phyloP scores from a whole-genome alignment of 2,888 invertebrate genomes.

The Drosophila macrospina region DNA sequence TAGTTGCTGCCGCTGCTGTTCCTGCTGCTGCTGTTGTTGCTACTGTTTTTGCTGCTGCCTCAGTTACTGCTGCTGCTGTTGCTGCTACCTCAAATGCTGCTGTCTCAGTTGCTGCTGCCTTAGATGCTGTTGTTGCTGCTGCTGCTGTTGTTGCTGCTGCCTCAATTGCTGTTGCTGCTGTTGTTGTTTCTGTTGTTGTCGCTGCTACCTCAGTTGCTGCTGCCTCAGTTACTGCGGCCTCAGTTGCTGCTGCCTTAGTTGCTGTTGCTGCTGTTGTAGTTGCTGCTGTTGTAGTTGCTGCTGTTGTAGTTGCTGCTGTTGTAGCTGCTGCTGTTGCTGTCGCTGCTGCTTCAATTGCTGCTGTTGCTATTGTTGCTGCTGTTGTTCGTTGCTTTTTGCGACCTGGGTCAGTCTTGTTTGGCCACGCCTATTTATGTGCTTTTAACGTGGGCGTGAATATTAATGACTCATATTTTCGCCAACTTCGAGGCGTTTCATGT shows the following conservation, averaged over 20 bases:
- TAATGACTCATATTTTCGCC: conserved; percentile 72
- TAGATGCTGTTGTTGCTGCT: conserved; percentile 24
- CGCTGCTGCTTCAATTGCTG: too few species aligned
- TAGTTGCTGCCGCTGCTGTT: too few species aligned
- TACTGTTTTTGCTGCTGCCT: conserved; percentile 6
- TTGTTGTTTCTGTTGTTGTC: background rate
- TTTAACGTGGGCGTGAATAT: conserved; percentile 76
- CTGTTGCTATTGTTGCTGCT: background rate
- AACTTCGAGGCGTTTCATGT: conserved; percentile 61
- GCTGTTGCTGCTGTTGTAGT: too few species aligned
- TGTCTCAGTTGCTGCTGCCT: background rate
- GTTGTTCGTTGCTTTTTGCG: conserved; percentile 25
- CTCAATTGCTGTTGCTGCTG: conserved; percentile 47
- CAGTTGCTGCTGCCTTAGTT: conserved; percentile 1
- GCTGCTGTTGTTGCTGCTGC: conserved; percentile 1
- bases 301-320: conserved; percentile 4
- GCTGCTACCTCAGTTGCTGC: conserved; percentile 10
- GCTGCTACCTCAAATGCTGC: too few species aligned
- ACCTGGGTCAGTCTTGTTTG: conserved; percentile 34
- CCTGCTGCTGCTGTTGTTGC: conserved; percentile 15
- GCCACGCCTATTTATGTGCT: conserved; percentile 75
- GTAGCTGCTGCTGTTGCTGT: background rate
- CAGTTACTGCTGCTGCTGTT: background rate
- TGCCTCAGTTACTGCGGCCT: too few species aligned
- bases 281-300: too few species aligned